Evolutionary conservation across 2,888 invertebrate genomes (phyloP).

Genomic region (Erebia epiphron): DNA sequence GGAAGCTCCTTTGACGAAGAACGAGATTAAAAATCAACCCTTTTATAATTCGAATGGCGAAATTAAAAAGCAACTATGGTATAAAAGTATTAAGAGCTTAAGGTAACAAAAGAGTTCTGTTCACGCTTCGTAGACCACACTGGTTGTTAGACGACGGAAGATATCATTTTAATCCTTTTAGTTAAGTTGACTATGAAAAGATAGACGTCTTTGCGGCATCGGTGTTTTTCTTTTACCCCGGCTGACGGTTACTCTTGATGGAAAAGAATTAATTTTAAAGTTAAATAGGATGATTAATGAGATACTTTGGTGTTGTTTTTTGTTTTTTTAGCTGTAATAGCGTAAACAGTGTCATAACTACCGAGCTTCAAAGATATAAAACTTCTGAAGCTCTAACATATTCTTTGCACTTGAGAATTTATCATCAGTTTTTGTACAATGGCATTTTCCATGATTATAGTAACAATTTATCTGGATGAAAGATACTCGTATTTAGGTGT

Average conservation of each 20-base stretch:
- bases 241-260: slow-evolving; percentile 41
- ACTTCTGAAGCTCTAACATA: neutral
- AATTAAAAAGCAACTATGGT: slow-evolving; percentile 78
- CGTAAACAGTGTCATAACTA: neutral
- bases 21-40: slow-evolving; percentile 77
- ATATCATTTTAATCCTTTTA: slow-evolving; percentile 83
- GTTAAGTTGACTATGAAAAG: slow-evolving; percentile 82
- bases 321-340: slow-evolving; percentile 6
- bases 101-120: slow-evolving; percentile 78
- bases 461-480: too few relatives aligned
- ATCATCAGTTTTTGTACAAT: too few relatives aligned
- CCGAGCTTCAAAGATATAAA: neutral
- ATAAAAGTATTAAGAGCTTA: slow-evolving; percentile 82
- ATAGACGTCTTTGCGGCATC: slow-evolving; percentile 73
- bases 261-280: slow-evolving; percentile 37
- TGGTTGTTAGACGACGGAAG: slow-evolving; percentile 79
- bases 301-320: slow-evolving; percentile 16
- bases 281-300: slow-evolving; percentile 28
- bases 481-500: too few relatives aligned
- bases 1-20: slow-evolving; percentile 58
- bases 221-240: slow-evolving; percentile 72
- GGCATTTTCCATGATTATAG: too few relatives aligned
- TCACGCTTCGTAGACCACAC: slow-evolving; percentile 80
- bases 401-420: neutral
- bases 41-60: slow-evolving; percentile 69